These are phyloP conservation scores for Phalacrocorax pelagicus DNA, from an alignment of 2,113 vertebrate species.

Conservation along the genomic window DNA sequence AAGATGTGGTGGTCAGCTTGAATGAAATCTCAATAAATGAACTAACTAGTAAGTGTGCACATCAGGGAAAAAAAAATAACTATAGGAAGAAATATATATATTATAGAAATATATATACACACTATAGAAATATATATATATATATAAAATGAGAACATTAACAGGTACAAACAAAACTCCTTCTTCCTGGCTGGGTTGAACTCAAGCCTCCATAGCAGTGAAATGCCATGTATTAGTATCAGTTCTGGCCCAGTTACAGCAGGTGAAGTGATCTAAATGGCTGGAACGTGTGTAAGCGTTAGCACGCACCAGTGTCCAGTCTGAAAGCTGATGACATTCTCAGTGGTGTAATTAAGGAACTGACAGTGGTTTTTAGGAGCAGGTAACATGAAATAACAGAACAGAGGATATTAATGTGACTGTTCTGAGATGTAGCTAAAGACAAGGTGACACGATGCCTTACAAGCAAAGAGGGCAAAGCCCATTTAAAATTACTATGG, in stretches of 20 bases:
- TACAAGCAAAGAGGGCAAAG: not conserved
- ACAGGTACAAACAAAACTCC: not conserved
- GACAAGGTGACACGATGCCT: not conserved
- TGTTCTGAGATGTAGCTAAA: not conserved
- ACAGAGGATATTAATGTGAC: not conserved
- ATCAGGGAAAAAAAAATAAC: not conserved
- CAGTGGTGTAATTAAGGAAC: not conserved
- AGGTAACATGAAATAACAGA: not conserved
- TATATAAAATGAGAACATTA: not conserved
- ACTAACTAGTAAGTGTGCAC: not conserved
- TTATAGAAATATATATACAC: no score
- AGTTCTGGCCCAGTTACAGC: not conserved
- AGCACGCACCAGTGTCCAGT: not conserved
- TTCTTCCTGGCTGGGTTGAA: not conserved
- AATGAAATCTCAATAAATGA: not conserved
- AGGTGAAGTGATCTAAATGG: rapidly evolving
- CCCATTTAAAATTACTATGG: not conserved
- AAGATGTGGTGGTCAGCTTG: not conserved
- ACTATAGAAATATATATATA: no score
- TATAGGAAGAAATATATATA: not conserved
- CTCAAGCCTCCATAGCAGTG: not conserved
- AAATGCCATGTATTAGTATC: not conserved
- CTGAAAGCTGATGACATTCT: not conserved
- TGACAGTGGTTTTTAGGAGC: not conserved
- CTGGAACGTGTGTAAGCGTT: not conserved